Evolutionary conservation across 2,888 invertebrate species (phyloP).

Genomic region (Parnassius mnemosyne): DNA sequence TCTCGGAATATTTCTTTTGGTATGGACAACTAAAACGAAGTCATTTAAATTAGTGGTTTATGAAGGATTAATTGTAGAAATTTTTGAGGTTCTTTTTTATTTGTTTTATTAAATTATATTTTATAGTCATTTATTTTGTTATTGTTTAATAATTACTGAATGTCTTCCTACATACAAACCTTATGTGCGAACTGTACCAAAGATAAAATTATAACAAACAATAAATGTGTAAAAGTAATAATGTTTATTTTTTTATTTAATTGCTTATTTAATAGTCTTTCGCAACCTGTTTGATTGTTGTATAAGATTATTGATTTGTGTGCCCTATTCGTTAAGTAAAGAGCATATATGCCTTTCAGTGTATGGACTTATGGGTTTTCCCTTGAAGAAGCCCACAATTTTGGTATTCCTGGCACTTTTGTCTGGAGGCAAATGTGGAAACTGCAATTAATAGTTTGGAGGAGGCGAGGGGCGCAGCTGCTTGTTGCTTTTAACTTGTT

Average conservation of each 20-base stretch:
- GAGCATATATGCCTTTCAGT: too few relatives aligned
- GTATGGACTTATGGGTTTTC: too few relatives aligned
- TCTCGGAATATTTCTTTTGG: not conserved
- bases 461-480: too few relatives aligned
- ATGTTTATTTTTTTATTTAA: conserved; percentile 27
- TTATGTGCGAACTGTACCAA: conserved; percentile 30
- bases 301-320: too few relatives aligned
- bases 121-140: conserved; percentile 23
- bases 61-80: not conserved
- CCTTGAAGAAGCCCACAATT: too few relatives aligned
- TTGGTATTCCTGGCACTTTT: too few relatives aligned
- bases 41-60: not conserved
- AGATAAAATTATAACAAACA: conserved; percentile 27
- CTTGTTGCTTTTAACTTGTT: too few relatives aligned
- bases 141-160: conserved; percentile 21
- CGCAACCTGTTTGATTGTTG: not conserved
- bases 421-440: too few relatives aligned
- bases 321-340: too few relatives aligned
- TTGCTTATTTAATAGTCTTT: conserved; percentile 10
- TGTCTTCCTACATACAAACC: conserved; percentile 30
- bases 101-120: conserved; percentile 22
- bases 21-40: not conserved
- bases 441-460: too few relatives aligned
- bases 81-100: conserved; percentile 11
- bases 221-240: conserved; percentile 22